Percentiles rank a stretch among this genome's conserved stretches.
These are phyloP conservation scores for Pseudomyrmex sp. DNA, from an alignment of 1,140 invertebrate species.

Conservation along the genomic window DNA sequence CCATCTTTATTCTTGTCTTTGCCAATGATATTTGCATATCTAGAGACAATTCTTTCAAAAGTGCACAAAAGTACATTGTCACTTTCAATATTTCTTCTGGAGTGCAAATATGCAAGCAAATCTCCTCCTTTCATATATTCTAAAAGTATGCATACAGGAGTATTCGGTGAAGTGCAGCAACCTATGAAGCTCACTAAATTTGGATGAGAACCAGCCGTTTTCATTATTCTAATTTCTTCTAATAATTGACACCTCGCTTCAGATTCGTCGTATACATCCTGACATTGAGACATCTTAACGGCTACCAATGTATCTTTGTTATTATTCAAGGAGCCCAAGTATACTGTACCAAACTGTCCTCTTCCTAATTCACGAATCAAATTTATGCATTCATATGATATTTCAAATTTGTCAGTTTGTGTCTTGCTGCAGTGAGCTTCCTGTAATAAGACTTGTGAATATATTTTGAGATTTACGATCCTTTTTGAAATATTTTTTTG, in stretches of 20 bases:
- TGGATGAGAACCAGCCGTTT: slow-evolving; percentile 90
- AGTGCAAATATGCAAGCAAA: slow-evolving; percentile 88
- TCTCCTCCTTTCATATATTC: slow-evolving; percentile 93
- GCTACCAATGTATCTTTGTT: slow-evolving; percentile 87
- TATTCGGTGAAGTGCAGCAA: slow-evolving; percentile 89
- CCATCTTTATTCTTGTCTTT: neutral
- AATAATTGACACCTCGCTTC: slow-evolving; percentile 89
- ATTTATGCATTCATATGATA: slow-evolving; percentile 85
- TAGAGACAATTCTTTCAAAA: slow-evolving; percentile 4
- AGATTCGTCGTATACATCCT: slow-evolving; percentile 81
- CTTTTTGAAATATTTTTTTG: slow-evolving; percentile 12
- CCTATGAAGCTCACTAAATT: slow-evolving; percentile 92
- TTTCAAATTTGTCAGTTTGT: slow-evolving; percentile 85
- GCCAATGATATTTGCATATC: slow-evolving; percentile 48
- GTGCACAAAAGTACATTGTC: neutral
- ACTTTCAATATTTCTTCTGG: slow-evolving; percentile 7
- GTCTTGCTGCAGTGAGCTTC: slow-evolving; percentile 66
- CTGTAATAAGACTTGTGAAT: slow-evolving; percentile 64
- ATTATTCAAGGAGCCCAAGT: slow-evolving; percentile 86
- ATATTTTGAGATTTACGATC: neutral
- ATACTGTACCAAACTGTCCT: slow-evolving; percentile 91
- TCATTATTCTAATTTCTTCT: slow-evolving; percentile 92
- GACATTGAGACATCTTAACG: slow-evolving; percentile 89
- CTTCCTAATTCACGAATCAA: slow-evolving; percentile 88
- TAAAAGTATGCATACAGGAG: slow-evolving; percentile 90